A percentile compares a stretch with the other conserved stretches of the same genome.
These are phyloP conservation scores for Sander vitreus DNA, from an alignment of 2,113 vertebrate species.

Conservation along the genomic window DNA sequence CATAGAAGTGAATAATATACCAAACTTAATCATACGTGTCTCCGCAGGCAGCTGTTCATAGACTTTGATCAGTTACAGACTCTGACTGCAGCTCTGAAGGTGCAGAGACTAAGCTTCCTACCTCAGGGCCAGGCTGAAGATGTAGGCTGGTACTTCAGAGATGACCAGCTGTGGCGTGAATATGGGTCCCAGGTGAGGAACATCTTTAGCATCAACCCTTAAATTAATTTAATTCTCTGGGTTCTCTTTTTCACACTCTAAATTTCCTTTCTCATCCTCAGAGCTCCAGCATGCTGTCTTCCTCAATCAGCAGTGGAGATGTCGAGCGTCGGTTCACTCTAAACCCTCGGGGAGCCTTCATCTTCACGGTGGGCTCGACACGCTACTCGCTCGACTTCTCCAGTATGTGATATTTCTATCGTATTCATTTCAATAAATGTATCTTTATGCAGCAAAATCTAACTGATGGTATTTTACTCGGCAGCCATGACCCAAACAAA, in stretches of 20 bases:
- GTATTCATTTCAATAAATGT: not conserved
- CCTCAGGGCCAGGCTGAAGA: constrained; percentile 52
- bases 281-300: constrained; percentile 23
- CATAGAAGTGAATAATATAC: not conserved
- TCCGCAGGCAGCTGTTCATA: constrained; percentile 64
- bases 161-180: constrained; percentile 74
- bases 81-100: not conserved
- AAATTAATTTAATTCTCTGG: not conserved
- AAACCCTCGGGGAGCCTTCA: constrained; percentile 47
- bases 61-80: constrained; percentile 70
- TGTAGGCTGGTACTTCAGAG: constrained; percentile 76
- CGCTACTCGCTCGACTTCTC: constrained; percentile 65
- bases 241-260: not conserved
- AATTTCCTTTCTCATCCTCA: constrained; percentile 20
- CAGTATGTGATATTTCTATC: constrained; percentile 37
- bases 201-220: too few relatives aligned
- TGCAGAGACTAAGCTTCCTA: constrained; percentile 50
- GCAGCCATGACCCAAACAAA: constrained; percentile 79
- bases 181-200: constrained; percentile 70
- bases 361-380: constrained; percentile 53
- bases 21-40: not conserved
- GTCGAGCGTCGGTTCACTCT: constrained; percentile 61
- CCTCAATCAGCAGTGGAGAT: constrained; percentile 64
- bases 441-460: not conserved
- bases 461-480: not conserved